Evolutionary conservation across 2,113 vertebrate species (phyloP).

Genomic region (Strix aluco): DNA sequence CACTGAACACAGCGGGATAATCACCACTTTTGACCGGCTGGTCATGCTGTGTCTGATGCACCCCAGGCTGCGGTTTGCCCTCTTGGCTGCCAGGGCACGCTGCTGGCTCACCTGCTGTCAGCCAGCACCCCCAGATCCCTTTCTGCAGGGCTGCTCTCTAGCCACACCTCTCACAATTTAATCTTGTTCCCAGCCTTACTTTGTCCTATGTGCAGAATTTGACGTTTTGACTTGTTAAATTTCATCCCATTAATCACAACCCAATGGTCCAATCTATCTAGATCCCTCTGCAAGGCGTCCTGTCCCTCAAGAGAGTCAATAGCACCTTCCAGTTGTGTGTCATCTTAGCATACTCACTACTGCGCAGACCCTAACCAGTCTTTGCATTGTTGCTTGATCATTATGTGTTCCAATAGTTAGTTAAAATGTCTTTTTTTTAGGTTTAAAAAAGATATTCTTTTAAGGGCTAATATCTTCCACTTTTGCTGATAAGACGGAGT

Average conservation of each 20-base stretch:
- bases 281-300: neutral
- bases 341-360: neutral
- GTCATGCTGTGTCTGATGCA: neutral
- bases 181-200: neutral
- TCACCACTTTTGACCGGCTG: neutral
- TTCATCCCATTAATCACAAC: neutral
- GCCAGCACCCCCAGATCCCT: neutral
- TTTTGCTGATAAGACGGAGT: neutral
- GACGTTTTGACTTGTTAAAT: neutral
- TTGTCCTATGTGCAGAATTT: neutral
- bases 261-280: neutral
- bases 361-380: neutral
- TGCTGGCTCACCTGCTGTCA: neutral
- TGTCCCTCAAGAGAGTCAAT: neutral
- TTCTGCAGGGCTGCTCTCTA: neutral
- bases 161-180: neutral
- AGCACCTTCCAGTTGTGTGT: neutral
- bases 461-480: neutral
- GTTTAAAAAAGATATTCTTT: neutral
- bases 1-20: neutral
- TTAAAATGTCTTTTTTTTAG: neutral
- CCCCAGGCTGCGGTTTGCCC: neutral
- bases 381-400: neutral
- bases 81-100: neutral
- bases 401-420: neutral